Conservation (phyloP, 2,113 vertebrate species). For the Saguinus imperator region DNA sequence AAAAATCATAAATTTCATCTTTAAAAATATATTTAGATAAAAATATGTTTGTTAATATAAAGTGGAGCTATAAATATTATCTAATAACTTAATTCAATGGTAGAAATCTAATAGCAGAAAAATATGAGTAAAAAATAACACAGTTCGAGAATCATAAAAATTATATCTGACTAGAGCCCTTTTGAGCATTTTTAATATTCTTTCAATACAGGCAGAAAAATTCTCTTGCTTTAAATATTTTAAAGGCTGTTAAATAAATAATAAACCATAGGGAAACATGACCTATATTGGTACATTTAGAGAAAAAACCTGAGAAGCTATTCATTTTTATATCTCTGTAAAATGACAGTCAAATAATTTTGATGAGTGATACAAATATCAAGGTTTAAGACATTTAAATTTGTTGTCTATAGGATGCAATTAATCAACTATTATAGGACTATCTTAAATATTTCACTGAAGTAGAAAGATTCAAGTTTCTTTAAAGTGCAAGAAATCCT, state of each 20-base stretch:
- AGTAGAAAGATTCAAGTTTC: neutral
- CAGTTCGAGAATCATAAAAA: neutral
- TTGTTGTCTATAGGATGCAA: neutral
- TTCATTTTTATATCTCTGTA: conserved; percentile 7
- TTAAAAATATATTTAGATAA: neutral
- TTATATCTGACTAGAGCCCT: neutral
- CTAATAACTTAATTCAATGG: neutral
- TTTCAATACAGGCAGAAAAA: neutral
- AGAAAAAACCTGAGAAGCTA: neutral
- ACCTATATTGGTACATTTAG: neutral
- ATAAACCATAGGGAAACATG: conserved; percentile 3
- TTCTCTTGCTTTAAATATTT: conserved; percentile 65
- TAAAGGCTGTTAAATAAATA: conserved; percentile 59
- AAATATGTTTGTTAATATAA: neutral
- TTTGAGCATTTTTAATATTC: conserved; percentile 46
- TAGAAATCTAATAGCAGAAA: neutral
- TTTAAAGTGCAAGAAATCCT: neutral
- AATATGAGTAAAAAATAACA: neutral
- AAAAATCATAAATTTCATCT: neutral
- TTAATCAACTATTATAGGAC: neutral
- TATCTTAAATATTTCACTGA: neutral
- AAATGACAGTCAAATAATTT: neutral
- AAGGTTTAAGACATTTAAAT: neutral
- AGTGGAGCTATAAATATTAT: neutral
- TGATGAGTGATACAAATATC: neutral